phyloP scores from a whole-genome alignment of 2,113 vertebrate species.

The Chloropsis cyanopogon region DNA sequence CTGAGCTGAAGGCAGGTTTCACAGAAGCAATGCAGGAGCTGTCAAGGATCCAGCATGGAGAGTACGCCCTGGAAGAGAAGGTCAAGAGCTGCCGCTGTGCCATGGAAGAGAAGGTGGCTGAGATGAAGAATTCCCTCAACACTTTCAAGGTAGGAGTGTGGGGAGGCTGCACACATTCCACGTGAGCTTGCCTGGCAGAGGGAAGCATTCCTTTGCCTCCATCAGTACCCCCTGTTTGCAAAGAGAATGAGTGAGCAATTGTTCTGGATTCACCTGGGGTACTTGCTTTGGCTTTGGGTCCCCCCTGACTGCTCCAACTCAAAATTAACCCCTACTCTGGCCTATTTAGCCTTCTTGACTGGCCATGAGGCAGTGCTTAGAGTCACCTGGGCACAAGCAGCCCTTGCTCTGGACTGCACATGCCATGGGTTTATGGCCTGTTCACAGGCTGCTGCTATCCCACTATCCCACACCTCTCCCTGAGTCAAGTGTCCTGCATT shows the following conservation, averaged over 20 bases:
- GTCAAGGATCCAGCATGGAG: constrained; percentile 83
- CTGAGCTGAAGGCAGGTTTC: constrained; percentile 89
- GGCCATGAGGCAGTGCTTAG: background rate
- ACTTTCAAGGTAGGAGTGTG: constrained; percentile 83
- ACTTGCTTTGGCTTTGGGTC: background rate
- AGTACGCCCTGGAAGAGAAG: constrained; percentile 86
- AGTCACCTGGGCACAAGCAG: background rate
- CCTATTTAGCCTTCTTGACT: background rate
- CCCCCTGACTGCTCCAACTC: background rate
- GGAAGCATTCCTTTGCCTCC: background rate
- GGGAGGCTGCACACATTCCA: background rate
- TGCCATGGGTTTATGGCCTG: background rate
- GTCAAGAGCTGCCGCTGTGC: constrained; percentile 85
- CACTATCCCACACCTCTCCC: background rate
- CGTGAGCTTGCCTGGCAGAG: accelerated
- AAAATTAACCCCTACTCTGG: background rate
- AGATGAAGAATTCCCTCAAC: constrained; percentile 92
- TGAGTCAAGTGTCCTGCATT: background rate
- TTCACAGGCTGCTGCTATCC: background rate
- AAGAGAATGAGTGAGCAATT: background rate
- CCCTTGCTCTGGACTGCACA: background rate
- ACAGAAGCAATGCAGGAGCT: constrained; percentile 85
- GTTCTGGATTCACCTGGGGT: background rate
- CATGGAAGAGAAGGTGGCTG: constrained; percentile 89
- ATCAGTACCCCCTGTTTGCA: background rate